Conservation (phyloP, 2,113 vertebrate genomes). For the Dasyprocta punctata region DNA sequence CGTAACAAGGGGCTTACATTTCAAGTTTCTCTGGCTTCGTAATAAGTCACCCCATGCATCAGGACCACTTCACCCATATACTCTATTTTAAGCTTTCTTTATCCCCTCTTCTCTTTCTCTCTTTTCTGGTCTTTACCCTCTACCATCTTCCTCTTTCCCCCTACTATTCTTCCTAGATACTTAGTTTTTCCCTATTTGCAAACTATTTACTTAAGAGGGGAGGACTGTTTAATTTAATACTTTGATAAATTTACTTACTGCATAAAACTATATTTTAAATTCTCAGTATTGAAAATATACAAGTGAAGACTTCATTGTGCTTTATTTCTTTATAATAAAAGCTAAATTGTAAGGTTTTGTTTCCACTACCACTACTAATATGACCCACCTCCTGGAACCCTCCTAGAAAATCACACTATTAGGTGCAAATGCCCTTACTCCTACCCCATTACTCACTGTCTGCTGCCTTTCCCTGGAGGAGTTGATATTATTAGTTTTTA, state of each 20-base stretch:
- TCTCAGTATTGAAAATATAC: background rate
- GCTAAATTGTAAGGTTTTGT: background rate
- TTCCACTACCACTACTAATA: background rate
- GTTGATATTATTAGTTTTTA: background rate
- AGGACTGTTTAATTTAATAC: background rate
- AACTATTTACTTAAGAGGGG: background rate
- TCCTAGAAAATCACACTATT: background rate
- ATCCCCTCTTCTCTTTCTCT: background rate
- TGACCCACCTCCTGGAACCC: no score
- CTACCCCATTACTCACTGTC: background rate
- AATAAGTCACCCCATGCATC: background rate
- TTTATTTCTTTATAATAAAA: background rate
- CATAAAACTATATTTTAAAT: background rate
- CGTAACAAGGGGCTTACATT: no score
- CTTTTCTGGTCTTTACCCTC: background rate
- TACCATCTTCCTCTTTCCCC: background rate
- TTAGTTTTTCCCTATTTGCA: background rate
- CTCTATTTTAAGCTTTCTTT: background rate
- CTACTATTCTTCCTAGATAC: background rate
- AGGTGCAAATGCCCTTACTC: background rate
- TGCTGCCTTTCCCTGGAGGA: background rate
- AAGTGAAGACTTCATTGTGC: background rate
- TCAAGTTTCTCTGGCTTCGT: background rate
- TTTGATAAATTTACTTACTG: background rate
- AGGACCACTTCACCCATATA: background rate